Evolutionary conservation across 2,888 invertebrate genomes (phyloP), one percentile per base, ranked within the genome.

Genomic region (Melipona beecheii): DNA sequence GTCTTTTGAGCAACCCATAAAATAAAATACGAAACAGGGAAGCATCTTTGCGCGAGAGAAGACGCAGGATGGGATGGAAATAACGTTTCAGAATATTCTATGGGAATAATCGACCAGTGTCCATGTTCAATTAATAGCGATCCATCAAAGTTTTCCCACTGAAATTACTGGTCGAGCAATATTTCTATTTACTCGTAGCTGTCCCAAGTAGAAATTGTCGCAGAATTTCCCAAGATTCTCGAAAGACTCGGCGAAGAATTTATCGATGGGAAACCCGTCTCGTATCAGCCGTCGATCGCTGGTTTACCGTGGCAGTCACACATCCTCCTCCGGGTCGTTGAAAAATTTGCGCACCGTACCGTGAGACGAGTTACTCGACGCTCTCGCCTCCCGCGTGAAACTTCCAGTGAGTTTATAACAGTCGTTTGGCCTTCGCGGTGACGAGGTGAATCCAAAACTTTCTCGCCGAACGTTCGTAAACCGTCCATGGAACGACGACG

Each of bases 371-470:
- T 75, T 68, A 56, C 24, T 31, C 50, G 19, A 36, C 69, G 75
- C 21, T 36, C 36, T 2, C 27, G 19, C 31, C 62, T 24, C 15
- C 62, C 36, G 21, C 27, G 27, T 71, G 60, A 75, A 82, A 82
- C 82, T 82, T 82, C 9, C 43, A 27, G 4, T 27, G 75, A 71
- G 80, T 84, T 75, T 69, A 75, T 54, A 75, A 62, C 70, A 21
- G 71, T 70, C 75, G 68, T 86, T 80, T 71, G 78, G 65, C 58
- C 52, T 65, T 31, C 78, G 64, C 75, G 50, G 77, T 78, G 84
- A 79, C 66, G 79, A 80, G 79, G 68, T 70, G 78, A 73, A 77
- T 78, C 81, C 82, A 84, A 84, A 84, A 88, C 79, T 87, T 86
- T 78, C 75, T 58, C 43, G 31, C 70, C 73, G 79, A 73, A 76